Evolutionary conservation across 2,888 invertebrate species (phyloP).

Genomic region (Octodonta nipae): DNA sequence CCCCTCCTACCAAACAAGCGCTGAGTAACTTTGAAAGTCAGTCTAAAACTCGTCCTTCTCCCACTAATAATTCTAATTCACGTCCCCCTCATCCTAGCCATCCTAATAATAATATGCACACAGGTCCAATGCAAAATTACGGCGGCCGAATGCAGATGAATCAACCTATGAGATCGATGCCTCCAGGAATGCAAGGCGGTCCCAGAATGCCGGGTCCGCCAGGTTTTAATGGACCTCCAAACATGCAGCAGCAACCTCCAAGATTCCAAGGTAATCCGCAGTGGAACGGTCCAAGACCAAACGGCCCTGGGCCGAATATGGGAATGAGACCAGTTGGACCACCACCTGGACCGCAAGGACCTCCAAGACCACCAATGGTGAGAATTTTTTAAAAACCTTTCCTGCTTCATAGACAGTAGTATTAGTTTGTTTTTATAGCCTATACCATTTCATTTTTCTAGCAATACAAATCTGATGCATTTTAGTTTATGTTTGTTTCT

Average conservation of each 20-base stretch:
- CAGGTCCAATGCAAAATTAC: conserved; percentile 45
- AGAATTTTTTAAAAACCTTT: conserved; percentile 19
- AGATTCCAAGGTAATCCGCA: conserved; percentile 45
- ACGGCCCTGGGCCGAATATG: conserved; percentile 32
- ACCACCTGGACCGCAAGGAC: conserved; percentile 48
- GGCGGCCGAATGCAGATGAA: conserved; percentile 38
- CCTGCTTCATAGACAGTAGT: too few species aligned
- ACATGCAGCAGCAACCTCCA: conserved; percentile 36
- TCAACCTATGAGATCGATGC: conserved; percentile 36
- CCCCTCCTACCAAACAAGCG: conserved; percentile 85
- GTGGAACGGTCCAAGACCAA: conserved; percentile 44
- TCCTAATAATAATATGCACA: conserved; percentile 42
- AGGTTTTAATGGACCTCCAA: conserved; percentile 46
- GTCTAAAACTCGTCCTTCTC: conserved; percentile 76
- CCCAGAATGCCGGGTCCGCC: conserved; percentile 46
- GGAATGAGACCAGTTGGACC: conserved; percentile 43
- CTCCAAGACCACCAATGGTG: conserved; percentile 46
- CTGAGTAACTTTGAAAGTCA: conserved; percentile 80
- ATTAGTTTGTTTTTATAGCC: too few species aligned
- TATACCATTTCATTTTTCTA: too few species aligned
- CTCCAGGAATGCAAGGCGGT: conserved; percentile 44
- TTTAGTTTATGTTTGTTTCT: too few species aligned
- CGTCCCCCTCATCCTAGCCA: conserved; percentile 49
- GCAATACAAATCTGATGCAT: too few species aligned
- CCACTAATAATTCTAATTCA: conserved; percentile 50